Percentiles rank a stretch among this genome's conserved stretches.
These are phyloP conservation scores for Sebastes fasciatus DNA, from an alignment of 2,113 vertebrate genomes.

Conservation along the genomic window DNA sequence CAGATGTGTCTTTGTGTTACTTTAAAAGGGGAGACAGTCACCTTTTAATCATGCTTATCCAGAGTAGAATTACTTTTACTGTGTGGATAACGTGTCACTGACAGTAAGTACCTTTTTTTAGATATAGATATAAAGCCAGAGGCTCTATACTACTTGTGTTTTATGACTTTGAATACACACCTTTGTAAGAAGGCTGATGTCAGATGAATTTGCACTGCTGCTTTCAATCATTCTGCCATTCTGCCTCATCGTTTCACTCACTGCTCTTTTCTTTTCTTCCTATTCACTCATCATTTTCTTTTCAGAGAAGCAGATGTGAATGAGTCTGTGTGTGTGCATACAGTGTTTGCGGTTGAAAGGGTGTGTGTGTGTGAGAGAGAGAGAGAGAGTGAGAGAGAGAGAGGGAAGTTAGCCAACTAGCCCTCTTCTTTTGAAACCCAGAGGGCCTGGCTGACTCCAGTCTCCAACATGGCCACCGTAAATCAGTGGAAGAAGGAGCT, in stretches of 20 bases:
- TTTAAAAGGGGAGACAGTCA: not conserved
- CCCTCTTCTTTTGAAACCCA: conserved; percentile 66
- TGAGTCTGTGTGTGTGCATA: conserved; percentile 46
- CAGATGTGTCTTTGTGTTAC: not conserved
- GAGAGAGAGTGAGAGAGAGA: conserved; percentile 1
- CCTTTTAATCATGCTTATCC: conserved; percentile 7
- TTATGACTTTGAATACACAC: conserved; percentile 17
- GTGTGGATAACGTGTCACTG: not conserved
- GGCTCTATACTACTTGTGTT: not conserved
- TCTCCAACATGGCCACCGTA: conserved; percentile 69
- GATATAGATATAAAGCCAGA: not conserved
- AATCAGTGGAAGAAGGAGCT: conserved; percentile 70
- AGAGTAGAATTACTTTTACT: not conserved
- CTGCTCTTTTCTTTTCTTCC: conserved; percentile 50
- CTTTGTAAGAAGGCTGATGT: conserved; percentile 24
- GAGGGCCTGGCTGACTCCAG: conserved; percentile 67
- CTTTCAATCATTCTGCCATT: conserved; percentile 54
- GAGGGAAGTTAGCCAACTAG: conserved; percentile 63
- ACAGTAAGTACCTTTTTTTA: not conserved
- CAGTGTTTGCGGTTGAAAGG: conserved; percentile 45
- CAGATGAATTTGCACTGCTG: conserved; percentile 12
- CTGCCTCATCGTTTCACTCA: conserved; percentile 54
- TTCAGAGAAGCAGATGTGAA: conserved; percentile 71
- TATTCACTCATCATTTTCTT: conserved; percentile 61
- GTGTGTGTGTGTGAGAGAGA: conserved; percentile 19